These are phyloP conservation scores for Acinonyx jubatus DNA, from an alignment of 2,113 vertebrate genomes.

Conservation along the genomic window DNA sequence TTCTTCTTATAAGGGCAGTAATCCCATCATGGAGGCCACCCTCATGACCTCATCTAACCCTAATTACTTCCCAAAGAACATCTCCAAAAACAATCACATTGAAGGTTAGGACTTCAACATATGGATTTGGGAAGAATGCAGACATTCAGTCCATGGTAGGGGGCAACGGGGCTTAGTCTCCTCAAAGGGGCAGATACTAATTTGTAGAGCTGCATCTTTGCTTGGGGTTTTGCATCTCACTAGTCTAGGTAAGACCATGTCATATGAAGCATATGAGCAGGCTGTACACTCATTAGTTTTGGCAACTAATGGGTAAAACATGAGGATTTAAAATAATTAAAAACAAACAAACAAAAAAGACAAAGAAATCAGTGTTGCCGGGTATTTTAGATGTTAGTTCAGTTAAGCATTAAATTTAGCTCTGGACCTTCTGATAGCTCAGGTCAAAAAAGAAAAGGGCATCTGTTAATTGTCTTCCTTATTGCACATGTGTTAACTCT, in stretches of 20 bases:
- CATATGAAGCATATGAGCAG: not conserved
- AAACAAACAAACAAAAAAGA: not conserved
- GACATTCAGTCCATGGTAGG: not conserved
- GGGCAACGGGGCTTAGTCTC: not conserved
- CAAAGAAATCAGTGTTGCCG: not conserved
- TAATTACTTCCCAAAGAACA: not conserved
- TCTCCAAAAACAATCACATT: not conserved
- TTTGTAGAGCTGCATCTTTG: not conserved
- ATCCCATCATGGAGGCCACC: not conserved
- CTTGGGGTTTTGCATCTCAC: not conserved
- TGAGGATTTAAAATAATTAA: not conserved
- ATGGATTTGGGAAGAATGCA: not conserved
- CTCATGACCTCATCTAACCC: not conserved
- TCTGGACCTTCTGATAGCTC: not conserved
- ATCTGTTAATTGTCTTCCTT: constrained; percentile 38
- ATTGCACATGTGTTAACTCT: not conserved
- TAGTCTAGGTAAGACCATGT: not conserved
- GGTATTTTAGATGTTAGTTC: not conserved
- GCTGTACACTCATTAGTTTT: not conserved
- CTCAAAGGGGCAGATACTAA: not conserved
- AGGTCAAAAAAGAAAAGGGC: not conserved
- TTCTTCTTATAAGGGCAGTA: not conserved
- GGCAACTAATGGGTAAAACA: not conserved
- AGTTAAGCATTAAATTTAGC: not conserved
- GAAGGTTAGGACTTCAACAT: not conserved